Conservation (phyloP, 2,888 invertebrate species). For the Exephanes ischioxanthus region DNA sequence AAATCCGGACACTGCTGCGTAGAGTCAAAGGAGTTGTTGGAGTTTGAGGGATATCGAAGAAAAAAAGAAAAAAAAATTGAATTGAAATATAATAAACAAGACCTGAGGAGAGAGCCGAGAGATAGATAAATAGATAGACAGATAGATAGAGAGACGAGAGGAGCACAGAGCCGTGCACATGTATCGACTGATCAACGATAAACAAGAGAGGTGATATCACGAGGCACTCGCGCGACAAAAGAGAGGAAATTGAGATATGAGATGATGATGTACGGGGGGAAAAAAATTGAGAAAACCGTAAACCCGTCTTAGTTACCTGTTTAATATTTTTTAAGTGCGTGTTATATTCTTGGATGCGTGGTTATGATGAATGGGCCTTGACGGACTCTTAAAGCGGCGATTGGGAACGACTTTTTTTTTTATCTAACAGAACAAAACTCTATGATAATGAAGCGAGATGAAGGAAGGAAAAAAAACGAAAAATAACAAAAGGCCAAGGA, state of each 20-base stretch:
- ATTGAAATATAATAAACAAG: slow-evolving; percentile 11
- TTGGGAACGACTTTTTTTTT: slow-evolving; percentile 33
- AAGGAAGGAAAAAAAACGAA: slow-evolving; percentile 43
- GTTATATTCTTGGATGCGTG: slow-evolving; percentile 66
- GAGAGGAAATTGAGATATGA: slow-evolving; percentile 62
- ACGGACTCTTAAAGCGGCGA: slow-evolving; percentile 64
- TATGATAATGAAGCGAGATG: slow-evolving; percentile 30
- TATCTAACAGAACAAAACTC: slow-evolving; percentile 14
- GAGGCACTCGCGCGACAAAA: slow-evolving; percentile 49
- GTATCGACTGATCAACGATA: slow-evolving; percentile 29
- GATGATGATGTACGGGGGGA: slow-evolving; percentile 32
- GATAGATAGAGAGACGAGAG: slow-evolving; percentile 19
- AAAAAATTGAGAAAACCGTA: slow-evolving; percentile 50
- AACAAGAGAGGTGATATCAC: slow-evolving; percentile 23
- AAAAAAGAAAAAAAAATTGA: background rate
- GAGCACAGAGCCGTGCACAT: slow-evolving; percentile 30
- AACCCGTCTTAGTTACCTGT: slow-evolving; percentile 66
- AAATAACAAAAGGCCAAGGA: slow-evolving; percentile 62
- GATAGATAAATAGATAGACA: background rate
- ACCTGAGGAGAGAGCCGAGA: slow-evolving; percentile 1
- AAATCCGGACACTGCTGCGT: slow-evolving; percentile 7
- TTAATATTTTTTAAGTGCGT: slow-evolving; percentile 74
- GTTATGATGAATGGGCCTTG: slow-evolving; percentile 63
- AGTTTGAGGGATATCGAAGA: slow-evolving; percentile 29
- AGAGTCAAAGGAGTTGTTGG: slow-evolving; percentile 39